These are phyloP conservation scores for Schizotus pectinicornis DNA, from an alignment of 2,888 invertebrate genomes.

Conservation along the genomic window DNA sequence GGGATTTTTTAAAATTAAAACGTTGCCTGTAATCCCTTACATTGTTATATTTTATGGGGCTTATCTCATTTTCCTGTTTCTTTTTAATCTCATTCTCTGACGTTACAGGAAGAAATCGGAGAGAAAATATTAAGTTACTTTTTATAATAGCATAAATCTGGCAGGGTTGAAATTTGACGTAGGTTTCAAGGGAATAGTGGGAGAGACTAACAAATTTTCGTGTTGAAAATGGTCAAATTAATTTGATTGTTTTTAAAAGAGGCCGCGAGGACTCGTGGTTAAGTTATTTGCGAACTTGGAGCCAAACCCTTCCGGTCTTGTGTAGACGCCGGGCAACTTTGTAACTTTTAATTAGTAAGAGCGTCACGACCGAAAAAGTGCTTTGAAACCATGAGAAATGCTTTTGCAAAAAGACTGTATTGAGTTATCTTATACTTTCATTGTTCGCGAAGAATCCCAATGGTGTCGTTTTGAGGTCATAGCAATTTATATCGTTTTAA, in stretches of 20 bases:
- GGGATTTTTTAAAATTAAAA: conserved; percentile 27
- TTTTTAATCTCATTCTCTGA: conserved; percentile 26
- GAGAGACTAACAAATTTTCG: conserved; percentile 6
- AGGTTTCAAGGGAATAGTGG: no score
- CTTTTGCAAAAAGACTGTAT: conserved; percentile 9
- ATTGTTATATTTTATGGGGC: conserved; percentile 29
- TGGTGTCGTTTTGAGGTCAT: conserved; percentile 44
- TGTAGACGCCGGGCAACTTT: no score
- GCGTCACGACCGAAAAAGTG: neutral
- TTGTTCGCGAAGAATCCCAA: conserved; percentile 35
- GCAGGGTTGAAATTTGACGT: conserved; percentile 20
- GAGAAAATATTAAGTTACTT: conserved; percentile 30
- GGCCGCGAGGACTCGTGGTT: no score
- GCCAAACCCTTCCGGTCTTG: no score
- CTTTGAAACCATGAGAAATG: neutral
- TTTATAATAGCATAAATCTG: conserved; percentile 26
- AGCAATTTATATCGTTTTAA: conserved; percentile 51
- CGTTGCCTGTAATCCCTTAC: conserved; percentile 23
- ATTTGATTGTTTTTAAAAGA: neutral
- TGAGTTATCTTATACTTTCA: conserved; percentile 24
- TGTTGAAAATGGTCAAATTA: conserved; percentile 1
- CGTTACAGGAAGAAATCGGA: conserved; percentile 26
- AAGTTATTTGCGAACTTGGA: no score
- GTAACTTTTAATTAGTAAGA: neutral
- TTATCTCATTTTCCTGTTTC: conserved; percentile 29